These are phyloP conservation scores for Xanthostigma xanthostigma DNA, from an alignment of 2,888 invertebrate species.

Conservation along the genomic window DNA sequence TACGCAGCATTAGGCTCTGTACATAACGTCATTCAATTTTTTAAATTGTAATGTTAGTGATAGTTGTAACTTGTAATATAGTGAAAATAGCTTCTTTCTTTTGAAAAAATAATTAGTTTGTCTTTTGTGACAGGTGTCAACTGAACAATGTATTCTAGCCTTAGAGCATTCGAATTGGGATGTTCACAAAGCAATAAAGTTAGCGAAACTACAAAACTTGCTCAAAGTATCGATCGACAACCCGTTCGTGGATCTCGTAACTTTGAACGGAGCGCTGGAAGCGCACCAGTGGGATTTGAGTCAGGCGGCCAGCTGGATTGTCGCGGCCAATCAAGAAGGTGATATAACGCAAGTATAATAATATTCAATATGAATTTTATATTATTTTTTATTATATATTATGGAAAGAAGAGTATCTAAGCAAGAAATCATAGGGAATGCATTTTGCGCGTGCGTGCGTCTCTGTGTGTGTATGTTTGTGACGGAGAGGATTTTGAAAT, in stretches of 20 bases:
- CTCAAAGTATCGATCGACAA: constrained; percentile 16
- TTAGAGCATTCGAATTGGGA: constrained; percentile 79
- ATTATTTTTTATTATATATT: not conserved
- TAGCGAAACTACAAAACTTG: constrained; percentile 47
- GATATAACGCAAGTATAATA: constrained; percentile 14
- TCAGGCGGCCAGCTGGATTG: constrained; percentile 46
- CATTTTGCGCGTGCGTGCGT: too few relatives aligned
- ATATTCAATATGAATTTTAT: not conserved
- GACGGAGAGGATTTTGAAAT: too few relatives aligned
- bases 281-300: constrained; percentile 49
- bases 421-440: too few relatives aligned
- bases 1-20: too few relatives aligned
- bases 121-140: constrained; percentile 34
- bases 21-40: too few relatives aligned
- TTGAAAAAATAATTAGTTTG: too few relatives aligned
- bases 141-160: constrained; percentile 64
- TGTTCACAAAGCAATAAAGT: constrained; percentile 76
- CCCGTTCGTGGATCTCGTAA: constrained; percentile 17
- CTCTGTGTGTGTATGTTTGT: too few relatives aligned
- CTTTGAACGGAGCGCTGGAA: constrained; percentile 39
- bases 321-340: constrained; percentile 25
- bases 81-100: too few relatives aligned
- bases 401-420: too few relatives aligned
- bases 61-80: too few relatives aligned
- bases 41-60: too few relatives aligned